Evolutionary conservation across 2,113 vertebrate species (phyloP), one percentile per base, ranked within the genome.

Genomic region (Tyrannus savana): DNA sequence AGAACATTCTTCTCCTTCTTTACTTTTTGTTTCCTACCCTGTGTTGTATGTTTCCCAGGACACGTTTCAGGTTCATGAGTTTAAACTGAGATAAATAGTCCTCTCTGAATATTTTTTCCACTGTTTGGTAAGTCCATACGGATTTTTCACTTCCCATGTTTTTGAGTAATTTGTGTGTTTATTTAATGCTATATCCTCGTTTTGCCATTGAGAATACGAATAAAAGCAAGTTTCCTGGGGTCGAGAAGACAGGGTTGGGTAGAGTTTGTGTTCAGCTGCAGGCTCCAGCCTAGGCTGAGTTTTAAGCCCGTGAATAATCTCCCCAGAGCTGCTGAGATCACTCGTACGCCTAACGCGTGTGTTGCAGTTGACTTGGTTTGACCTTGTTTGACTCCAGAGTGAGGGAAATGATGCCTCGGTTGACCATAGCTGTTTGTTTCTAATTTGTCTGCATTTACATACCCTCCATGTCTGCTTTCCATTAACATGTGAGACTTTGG

Each of bases 321-420:
- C 92, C 90, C 95, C 78, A 88, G 96, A 92, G 95, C 86, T 88
- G 92, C 96, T 97, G 96, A 94, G 96, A 81, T 96, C 95, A 96
- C 88, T 72, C 2, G 5, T 27, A 22, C 2, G 27, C 84, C 79
- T 41, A 56, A 87, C 7, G 46, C 33, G 18, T 58, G 87, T 19
- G 5, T 80, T 3, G 30, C 76, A 13, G 76, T 71, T 82, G 71
- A 76, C 74, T 91, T 15, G 1, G 5, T n/a, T 44, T 90, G 95
- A 96, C 96, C 96, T 87, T 5, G n/a, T 91, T 93, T 97, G 96
- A 97, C 96, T 96, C 92, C 25, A 2, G 83, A 78, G 73, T 2
- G 7, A 67, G 87, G 92, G 92, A 93, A 95, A 93, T 9, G 69
- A 78, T 84, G 93, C 90, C 85, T 92, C 0, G 4, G 22, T 56